Conservation (phyloP, 2,113 vertebrate genomes). For the Platanista minor region DNA sequence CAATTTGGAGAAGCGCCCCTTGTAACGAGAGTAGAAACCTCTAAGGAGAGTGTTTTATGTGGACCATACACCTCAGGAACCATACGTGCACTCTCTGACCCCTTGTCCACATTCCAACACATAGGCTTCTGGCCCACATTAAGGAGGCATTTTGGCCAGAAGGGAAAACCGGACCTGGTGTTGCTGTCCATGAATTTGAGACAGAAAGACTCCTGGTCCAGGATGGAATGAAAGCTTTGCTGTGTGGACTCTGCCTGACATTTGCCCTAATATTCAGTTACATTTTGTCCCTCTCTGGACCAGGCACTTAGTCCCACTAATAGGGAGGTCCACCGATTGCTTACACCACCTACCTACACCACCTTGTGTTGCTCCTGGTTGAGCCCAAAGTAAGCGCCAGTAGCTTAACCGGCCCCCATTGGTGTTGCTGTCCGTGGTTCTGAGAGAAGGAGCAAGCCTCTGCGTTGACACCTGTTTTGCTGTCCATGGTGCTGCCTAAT, state of each 20-base stretch:
- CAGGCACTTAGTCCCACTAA: background rate
- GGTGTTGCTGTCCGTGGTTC: constrained; percentile 38
- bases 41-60: background rate
- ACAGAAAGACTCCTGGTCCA: background rate
- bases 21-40: background rate
- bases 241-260: background rate
- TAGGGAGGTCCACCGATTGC: accelerated
- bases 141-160: background rate
- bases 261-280: background rate
- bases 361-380: accelerated
- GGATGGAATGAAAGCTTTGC: background rate
- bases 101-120: background rate
- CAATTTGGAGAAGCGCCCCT: background rate
- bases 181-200: background rate
- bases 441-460: background rate
- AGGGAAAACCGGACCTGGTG: background rate
- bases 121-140: background rate
- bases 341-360: background rate
- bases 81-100: background rate
- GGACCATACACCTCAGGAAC: background rate
- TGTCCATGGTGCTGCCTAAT: background rate
- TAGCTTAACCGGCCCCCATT: accelerated
- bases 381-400: accelerated
- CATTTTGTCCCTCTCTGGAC: background rate
- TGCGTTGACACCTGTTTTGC: accelerated